A percentile compares a stretch with the other conserved stretches of the same genome.
Conservation (phyloP, 2,888 invertebrate genomes). For the Platycnemis pennipes region DNA sequence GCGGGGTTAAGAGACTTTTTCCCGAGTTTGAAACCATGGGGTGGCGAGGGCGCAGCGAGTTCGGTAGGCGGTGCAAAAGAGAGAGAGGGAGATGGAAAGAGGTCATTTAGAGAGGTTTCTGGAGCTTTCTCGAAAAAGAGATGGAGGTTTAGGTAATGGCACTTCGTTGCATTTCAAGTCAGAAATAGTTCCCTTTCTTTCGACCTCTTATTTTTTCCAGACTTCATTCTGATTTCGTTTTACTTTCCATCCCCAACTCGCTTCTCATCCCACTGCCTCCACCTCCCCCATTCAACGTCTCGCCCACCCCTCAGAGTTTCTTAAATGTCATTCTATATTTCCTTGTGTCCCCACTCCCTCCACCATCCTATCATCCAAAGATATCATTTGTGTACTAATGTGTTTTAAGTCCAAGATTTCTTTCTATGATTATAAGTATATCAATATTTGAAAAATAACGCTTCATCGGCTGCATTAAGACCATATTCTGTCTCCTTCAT, state of each 20-base stretch:
- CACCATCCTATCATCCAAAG: no score
- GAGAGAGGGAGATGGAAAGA: not conserved
- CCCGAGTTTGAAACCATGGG: not conserved
- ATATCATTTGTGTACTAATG: no score
- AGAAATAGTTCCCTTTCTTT: conserved; percentile 34
- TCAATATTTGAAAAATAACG: no score
- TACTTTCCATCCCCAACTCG: not conserved
- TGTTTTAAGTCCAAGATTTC: no score
- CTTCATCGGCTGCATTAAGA: no score
- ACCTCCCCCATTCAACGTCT: not conserved
- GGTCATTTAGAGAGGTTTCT: not conserved
- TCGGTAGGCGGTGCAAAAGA: not conserved
- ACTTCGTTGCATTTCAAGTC: conserved; percentile 57
- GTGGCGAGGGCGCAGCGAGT: not conserved
- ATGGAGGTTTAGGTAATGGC: conserved; percentile 54
- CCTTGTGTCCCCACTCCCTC: not conserved
- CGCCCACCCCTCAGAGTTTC: not conserved
- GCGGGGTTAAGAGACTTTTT: conserved; percentile 39
- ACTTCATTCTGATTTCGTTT: conserved; percentile 42
- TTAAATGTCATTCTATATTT: not conserved
- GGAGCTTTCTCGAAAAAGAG: not conserved
- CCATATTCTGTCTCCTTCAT: no score
- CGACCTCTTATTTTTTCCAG: not conserved
- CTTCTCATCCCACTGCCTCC: no score
- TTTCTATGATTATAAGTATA: no score